Base-by-base conservation (phyloP, 2,113 vertebrate species). In the Nerophis lumbriciformis region DNA sequence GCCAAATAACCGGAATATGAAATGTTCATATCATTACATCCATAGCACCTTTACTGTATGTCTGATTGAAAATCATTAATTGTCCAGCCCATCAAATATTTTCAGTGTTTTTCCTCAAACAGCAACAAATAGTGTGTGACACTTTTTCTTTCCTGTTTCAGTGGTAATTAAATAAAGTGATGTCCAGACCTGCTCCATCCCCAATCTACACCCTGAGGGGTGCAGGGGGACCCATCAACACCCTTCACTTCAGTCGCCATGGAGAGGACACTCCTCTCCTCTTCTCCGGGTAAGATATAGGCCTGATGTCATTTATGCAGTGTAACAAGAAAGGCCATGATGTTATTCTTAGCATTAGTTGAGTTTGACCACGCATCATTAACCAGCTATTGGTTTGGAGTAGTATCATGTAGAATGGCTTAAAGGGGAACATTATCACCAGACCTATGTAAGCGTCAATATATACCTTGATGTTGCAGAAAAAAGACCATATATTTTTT, bases 161-260 rank as follows among this genome's bases (percentile, higher is more conserved):
- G 71, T 5, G 8, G 48, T 64, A 9, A 12, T 14, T 37, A 28
- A 44, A 15, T 60, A 56, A 77, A 21, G n/a, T 13, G n/a, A 94
- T 91, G 85, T 84, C 90, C 13, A 83, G 65, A 53, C 91, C 90
- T 1, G 78, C 94, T 4, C 96, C 95, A 0, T 88, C 91, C 42
- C 96, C 96, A 3, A 73, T 84, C 79, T 98, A 92, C 70, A 93
- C 94, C 61, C 90, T 99, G 42, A 90, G 97, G 75, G 97, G 96
- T 1, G 70, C 92, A 0, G 68, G 84, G 4, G 91, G 92, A 5
- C 70, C 93, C 1, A 86, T 99, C 51, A 93, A 95, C 45, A 62
- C 92, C 0, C 88, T 99, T 53, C 92, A 92, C 68, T 99, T 99
- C 72, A 85, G 77, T 51, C 91, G 90, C 49, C 57, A 42, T 4